These are phyloP conservation scores for Gadus macrocephalus DNA, from an alignment of 2,113 vertebrate species.

Conservation along the genomic window DNA sequence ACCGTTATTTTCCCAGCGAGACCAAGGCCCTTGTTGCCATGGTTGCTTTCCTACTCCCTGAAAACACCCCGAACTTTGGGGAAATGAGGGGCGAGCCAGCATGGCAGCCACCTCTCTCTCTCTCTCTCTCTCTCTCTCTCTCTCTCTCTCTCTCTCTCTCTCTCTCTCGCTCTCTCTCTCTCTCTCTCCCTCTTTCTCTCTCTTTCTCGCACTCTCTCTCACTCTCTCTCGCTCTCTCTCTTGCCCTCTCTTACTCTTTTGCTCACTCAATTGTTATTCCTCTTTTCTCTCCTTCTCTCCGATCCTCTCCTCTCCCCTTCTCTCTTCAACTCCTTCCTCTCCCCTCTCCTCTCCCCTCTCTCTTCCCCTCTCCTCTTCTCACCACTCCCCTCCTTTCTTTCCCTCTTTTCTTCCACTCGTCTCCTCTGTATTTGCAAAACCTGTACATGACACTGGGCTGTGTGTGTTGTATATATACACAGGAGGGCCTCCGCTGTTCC, in stretches of 20 bases:
- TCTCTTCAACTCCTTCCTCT: not conserved
- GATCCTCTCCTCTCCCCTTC: not conserved
- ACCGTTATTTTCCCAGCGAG: too few species aligned
- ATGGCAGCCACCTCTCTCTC: not conserved
- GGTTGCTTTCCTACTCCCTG: slow-evolving; percentile 22
- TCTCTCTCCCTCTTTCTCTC: not conserved
- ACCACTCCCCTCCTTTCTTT: slow-evolving; percentile 2
- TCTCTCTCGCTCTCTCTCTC: not conserved
- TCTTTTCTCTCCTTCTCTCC: not conserved
- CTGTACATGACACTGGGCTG: slow-evolving; percentile 23
- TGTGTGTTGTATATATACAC: slow-evolving; percentile 33
- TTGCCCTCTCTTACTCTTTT: not conserved
- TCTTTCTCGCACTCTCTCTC: not conserved
- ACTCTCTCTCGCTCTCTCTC: not conserved
- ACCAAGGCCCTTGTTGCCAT: slow-evolving; percentile 22
- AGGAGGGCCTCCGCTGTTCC: slow-evolving; percentile 40
- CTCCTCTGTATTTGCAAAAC: slow-evolving; percentile 21
- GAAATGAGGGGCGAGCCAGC: slow-evolving; percentile 32
- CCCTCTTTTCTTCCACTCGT: not conserved
- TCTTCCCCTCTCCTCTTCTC: slow-evolving; percentile 7
- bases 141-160: not conserved
- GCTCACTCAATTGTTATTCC: not conserved
- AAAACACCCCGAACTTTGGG: slow-evolving; percentile 16
- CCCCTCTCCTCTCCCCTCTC: slow-evolving; percentile 4
- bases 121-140: not conserved